Evolutionary conservation across 35 echinoderm and acorn worm species (phyloP).

Genomic region (Antedon bifida): DNA sequence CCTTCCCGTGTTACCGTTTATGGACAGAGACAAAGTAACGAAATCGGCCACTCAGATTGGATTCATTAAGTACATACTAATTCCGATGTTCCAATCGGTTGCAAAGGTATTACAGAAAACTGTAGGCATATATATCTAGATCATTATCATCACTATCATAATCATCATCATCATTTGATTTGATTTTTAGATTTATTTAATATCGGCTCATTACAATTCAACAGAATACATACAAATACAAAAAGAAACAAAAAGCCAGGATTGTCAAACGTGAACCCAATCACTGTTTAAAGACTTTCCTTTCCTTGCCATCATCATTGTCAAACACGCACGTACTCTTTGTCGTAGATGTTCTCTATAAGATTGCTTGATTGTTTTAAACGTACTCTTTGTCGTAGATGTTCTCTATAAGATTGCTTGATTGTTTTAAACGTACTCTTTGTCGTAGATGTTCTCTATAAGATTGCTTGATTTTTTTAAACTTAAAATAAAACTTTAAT

Average conservation of each 20-base stretch:
- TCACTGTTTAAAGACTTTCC: too few species aligned
- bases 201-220: too few species aligned
- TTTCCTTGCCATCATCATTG: too few species aligned
- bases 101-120: conserved; percentile 29
- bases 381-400: too few species aligned
- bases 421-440: too few species aligned
- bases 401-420: background rate
- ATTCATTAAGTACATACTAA: conserved; percentile 78
- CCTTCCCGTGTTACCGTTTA: conserved; percentile 65
- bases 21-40: conserved; percentile 91
- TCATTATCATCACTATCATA: background rate
- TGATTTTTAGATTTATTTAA: too few species aligned
- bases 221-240: too few species aligned
- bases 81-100: conserved; percentile 79
- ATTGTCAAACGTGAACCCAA: too few species aligned
- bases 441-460: background rate
- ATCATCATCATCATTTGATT: background rate
- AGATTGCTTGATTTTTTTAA: background rate
- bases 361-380: background rate
- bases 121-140: background rate
- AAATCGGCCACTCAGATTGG: conserved; percentile 82
- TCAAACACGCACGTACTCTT: too few species aligned
- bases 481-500: background rate
- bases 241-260: too few species aligned
- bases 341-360: background rate